Base-by-base conservation (phyloP, 2,888 invertebrate species). In the Furcula furcula region DNA sequence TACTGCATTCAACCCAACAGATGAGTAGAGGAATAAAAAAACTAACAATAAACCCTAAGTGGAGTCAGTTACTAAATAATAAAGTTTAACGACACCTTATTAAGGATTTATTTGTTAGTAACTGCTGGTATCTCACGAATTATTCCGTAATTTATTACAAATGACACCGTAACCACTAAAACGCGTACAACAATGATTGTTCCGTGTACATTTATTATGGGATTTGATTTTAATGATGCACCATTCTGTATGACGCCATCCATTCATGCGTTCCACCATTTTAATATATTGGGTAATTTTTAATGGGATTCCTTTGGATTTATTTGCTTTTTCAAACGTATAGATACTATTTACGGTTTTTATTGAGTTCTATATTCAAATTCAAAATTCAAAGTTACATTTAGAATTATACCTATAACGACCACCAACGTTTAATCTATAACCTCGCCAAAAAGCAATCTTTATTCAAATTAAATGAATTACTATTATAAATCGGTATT, bases 91-190 rank as follows among this genome's bases (percentile, higher is more conserved):
- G 80, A 80, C 79, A 78, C 84, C 83, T 83, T 86, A 87, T 85
- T 86, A 87, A 79, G 76, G 74, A 85, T 87, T 82, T 88, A 88
- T 87, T 83, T 82, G 82, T 84, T 76, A 74, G 71, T 64, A 16
- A 62, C 70, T 81, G 82, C 83, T 76, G 75, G 71, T 64, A 18
- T 62, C 70, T 63, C 61, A 62, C 73, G 82, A 85, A 85, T 84
- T 82, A 86, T 84, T 76, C 60, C 64, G 57, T 83, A 82, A 86
- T 87, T 87, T 88, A 87, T 88, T 84, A 88, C 87, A 81, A 87
- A 88, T 87, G 84, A 82, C 77, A 74, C 68, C 55, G 48, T 59
- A 57, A 57, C 55, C 50, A 63, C 51, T 60, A 48, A 51, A 50
- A 57, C 45, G 60, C 54, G 35, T 41, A 46, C 54, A 65, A 74